Evolutionary conservation across 2,797 vertebrate species (phyloP).

Genomic region (Mico argentatus): DNA sequence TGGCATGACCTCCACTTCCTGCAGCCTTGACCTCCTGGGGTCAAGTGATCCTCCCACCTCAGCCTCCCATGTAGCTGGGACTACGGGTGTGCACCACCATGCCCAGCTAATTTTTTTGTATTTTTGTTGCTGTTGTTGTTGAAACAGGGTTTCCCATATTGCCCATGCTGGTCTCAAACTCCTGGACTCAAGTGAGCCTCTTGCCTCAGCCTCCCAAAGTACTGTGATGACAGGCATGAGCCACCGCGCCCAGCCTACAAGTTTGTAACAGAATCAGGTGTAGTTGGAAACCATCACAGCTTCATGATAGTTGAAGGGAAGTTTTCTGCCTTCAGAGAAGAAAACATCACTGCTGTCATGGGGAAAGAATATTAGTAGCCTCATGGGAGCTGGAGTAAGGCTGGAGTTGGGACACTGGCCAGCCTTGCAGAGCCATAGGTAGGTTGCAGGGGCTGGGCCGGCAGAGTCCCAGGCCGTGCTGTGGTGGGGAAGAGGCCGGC

Average conservation of each 20-base stretch:
- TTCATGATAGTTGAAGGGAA: not conserved
- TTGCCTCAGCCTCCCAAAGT: not conserved
- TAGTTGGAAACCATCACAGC: not conserved
- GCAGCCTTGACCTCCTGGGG: not conserved
- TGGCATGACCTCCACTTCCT: not conserved
- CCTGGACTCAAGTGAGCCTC: not conserved
- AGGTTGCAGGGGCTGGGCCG: not conserved
- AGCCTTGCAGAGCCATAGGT: not conserved
- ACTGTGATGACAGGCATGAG: not conserved
- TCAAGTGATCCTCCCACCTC: not conserved
- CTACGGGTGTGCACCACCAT: not conserved
- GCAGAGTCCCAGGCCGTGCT: not conserved
- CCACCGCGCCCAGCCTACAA: not conserved
- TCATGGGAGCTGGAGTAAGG: not conserved
- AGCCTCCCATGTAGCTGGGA: not conserved
- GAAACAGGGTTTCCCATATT: not conserved
- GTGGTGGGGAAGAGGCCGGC: not conserved
- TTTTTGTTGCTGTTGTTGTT: not conserved
- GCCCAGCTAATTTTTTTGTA: not conserved
- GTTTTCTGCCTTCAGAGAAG: not conserved
- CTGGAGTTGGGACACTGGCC: too few relatives aligned
- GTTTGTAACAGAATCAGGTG: not conserved
- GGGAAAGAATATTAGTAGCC: not conserved
- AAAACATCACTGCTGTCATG: not conserved
- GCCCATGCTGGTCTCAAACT: not conserved